A percentile compares a stretch with the other conserved stretches of the same genome.
phyloP scores from a whole-genome alignment of 2,888 invertebrate species.

The Lordiphosa andalusiaca region DNA sequence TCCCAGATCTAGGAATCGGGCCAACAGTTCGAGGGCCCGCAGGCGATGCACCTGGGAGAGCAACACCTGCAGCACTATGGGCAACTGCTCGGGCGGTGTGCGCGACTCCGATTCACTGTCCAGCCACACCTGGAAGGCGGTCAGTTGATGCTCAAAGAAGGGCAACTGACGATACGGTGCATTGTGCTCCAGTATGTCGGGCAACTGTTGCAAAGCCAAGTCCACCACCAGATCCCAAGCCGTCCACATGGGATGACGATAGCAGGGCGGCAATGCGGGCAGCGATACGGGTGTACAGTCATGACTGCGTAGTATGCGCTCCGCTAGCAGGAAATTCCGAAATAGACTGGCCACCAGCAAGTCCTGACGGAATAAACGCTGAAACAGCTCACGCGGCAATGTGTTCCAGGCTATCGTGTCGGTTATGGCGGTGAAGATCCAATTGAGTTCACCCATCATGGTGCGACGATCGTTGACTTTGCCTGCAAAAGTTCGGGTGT shows the following conservation, averaged over 20 bases:
- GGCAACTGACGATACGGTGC: constrained; percentile 87
- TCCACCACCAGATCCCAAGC: constrained; percentile 99
- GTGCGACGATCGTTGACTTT: constrained; percentile 96
- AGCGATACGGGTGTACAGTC: constrained; percentile 98
- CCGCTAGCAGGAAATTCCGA: constrained; percentile 97
- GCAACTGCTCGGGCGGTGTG: constrained; percentile 96
- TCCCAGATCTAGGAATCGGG: constrained; percentile 96
- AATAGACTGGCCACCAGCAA: constrained; percentile 98
- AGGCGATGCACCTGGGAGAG: constrained; percentile 90
- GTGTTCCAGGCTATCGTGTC: constrained; percentile 99
- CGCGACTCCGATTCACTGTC: constrained; percentile 84
- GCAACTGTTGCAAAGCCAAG: constrained; percentile 94
- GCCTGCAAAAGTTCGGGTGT: constrained; percentile 81
- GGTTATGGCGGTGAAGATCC: constrained; percentile 99
- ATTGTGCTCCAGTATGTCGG: constrained; percentile 85
- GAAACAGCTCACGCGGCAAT: constrained; percentile 95
- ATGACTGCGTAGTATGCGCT: constrained; percentile 96
- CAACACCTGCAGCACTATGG: constrained; percentile 96
- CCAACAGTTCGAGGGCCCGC: constrained; percentile 95
- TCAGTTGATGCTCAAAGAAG: constrained; percentile 98
- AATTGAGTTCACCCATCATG: constrained; percentile 99
- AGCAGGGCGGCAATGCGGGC: constrained; percentile 95
- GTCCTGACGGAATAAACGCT: constrained; percentile 98
- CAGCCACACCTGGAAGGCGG: constrained; percentile 91
- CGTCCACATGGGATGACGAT: constrained; percentile 95